phyloP scores from a whole-genome alignment of 2,888 invertebrate species.

The Calameuta filiformis region DNA sequence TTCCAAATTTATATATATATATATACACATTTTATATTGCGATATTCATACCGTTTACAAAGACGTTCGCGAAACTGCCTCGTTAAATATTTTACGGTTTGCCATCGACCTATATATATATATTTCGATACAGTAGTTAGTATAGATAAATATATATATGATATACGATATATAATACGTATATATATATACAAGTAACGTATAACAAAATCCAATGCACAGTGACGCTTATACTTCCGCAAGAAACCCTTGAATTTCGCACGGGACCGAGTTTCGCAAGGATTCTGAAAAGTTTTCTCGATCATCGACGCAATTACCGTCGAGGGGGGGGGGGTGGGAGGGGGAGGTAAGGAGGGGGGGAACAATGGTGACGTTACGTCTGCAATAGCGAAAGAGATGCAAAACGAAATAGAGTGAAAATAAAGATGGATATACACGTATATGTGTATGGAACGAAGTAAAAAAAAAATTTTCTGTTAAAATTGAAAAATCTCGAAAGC shows the following conservation, averaged over 20 bases:
- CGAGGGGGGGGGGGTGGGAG: too few relatives aligned
- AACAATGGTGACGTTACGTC: neutral
- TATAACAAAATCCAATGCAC: neutral
- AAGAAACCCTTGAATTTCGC: too few relatives aligned
- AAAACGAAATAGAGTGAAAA: neutral
- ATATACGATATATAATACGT: neutral
- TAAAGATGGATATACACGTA: too few relatives aligned
- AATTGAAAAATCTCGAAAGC: too few relatives aligned
- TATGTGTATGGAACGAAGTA: too few relatives aligned
- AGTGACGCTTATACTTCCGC: neutral
- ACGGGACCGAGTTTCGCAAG: too few relatives aligned
- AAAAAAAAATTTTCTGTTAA: too few relatives aligned
- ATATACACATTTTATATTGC: constrained; percentile 58
- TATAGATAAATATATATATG: too few relatives aligned
- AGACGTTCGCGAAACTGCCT: constrained; percentile 54
- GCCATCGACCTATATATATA: neutral
- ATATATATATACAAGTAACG: constrained; percentile 2
- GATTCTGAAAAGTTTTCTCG: too few relatives aligned
- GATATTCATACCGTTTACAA: constrained; percentile 61
- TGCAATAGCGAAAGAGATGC: neutral
- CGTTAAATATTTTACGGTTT: constrained; percentile 62
- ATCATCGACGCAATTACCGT: too few relatives aligned
- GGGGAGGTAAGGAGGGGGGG: too few relatives aligned
- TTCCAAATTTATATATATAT: constrained; percentile 40
- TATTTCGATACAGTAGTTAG: too few relatives aligned